These are phyloP conservation scores for Ageneiosus marmoratus DNA, from an alignment of 2,113 vertebrate genomes.

Conservation along the genomic window DNA sequence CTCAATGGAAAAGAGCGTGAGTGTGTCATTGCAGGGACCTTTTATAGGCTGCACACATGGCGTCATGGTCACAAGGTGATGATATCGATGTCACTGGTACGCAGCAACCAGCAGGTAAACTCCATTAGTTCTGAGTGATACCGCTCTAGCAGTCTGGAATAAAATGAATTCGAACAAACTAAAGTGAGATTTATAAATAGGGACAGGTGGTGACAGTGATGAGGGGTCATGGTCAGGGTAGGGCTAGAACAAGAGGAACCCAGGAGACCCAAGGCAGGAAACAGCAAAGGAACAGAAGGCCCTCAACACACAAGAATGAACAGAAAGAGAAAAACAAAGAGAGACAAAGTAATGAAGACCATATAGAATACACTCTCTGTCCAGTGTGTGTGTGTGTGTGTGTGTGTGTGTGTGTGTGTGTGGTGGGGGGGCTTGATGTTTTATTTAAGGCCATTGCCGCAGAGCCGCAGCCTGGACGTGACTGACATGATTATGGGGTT, in stretches of 20 bases:
- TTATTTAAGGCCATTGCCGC: slow-evolving; percentile 49
- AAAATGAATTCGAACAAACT: not conserved
- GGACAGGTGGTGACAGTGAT: not conserved
- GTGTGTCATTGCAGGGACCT: not conserved
- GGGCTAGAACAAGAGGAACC: not conserved
- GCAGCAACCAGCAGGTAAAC: not conserved
- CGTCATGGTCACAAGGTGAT: not conserved
- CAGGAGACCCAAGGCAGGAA: not conserved
- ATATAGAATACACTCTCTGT: slow-evolving; percentile 9
- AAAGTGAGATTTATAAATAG: not conserved
- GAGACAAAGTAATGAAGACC: not conserved
- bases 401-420: slow-evolving; percentile 28
- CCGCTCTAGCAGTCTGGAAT: not conserved
- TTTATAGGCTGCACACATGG: not conserved
- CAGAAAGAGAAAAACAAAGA: not conserved
- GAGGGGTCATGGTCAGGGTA: not conserved
- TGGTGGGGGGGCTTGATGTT: slow-evolving; percentile 40
- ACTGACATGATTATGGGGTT: slow-evolving; percentile 69
- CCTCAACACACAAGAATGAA: not conserved
- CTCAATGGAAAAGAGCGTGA: not conserved
- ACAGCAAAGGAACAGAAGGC: not conserved
- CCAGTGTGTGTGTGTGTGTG: slow-evolving; percentile 18
- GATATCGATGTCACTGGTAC: not conserved
- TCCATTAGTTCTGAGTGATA: not conserved
- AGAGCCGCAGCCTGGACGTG: slow-evolving; percentile 53